Evolutionary conservation across 2,888 invertebrate species (phyloP).

Genomic region (Amphipyra berbera): DNA sequence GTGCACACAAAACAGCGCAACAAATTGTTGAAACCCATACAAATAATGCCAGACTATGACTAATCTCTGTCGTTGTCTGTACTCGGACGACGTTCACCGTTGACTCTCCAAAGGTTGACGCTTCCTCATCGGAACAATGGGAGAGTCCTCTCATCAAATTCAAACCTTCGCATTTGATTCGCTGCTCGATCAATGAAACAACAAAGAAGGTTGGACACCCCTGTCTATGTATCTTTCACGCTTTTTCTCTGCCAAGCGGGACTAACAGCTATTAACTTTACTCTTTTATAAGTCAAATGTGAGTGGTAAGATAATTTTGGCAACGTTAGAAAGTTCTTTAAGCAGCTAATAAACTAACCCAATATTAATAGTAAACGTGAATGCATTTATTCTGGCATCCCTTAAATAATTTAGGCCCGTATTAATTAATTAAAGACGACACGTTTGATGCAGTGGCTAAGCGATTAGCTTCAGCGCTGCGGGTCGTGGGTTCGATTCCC

Average conservation of each 20-base stretch:
- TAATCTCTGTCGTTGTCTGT: conserved; percentile 43
- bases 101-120: conserved; percentile 52
- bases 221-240: conserved; percentile 34
- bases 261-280: neutral
- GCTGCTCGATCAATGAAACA: conserved; percentile 48
- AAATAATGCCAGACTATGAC: conserved; percentile 51
- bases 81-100: conserved; percentile 29
- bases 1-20: conserved; percentile 19
- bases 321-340: too few species aligned
- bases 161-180: conserved; percentile 60
- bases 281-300: neutral
- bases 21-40: conserved; percentile 46
- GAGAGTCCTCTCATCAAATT: conserved; percentile 66
- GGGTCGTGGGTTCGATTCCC: too few species aligned
- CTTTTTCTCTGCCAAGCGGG: conserved; percentile 14
- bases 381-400: neutral
- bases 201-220: conserved; percentile 47
- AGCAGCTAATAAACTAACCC: too few species aligned
- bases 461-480: too few species aligned
- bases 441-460: too few species aligned
- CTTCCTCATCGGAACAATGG: conserved; percentile 67
- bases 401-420: too few species aligned
- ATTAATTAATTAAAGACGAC: too few species aligned
- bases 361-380: too few species aligned
- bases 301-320: neutral